A percentile compares a stretch with the other conserved stretches of the same genome.
Conservation (phyloP, 1,140 invertebrate species). For the Lasioglossum baleicum region DNA sequence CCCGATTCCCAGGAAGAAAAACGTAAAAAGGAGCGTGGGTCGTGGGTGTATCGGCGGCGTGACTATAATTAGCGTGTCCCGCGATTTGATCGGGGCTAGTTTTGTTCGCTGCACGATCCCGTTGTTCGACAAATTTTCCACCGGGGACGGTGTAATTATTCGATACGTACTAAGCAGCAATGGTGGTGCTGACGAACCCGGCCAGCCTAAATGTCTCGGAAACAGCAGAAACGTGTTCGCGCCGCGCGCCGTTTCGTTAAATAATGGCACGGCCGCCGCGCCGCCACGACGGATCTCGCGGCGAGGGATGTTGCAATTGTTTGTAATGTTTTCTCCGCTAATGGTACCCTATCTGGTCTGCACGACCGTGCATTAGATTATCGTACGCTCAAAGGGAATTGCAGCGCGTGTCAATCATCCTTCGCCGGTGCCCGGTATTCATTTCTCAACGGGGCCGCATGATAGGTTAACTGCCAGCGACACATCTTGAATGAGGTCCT, state of each 20-base stretch:
- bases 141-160: constrained; percentile 15
- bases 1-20: not conserved
- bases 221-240: constrained; percentile 34
- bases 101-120: constrained; percentile 22
- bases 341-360: constrained; percentile 38
- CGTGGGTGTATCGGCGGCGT: not conserved
- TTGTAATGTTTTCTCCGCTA: constrained; percentile 13
- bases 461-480: constrained; percentile 55
- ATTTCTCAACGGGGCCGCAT: constrained; percentile 47
- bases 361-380: constrained; percentile 31
- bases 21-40: not conserved
- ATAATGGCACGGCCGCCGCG: constrained; percentile 17
- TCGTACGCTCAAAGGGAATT: constrained; percentile 43
- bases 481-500: constrained; percentile 15
- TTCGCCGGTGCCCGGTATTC: constrained; percentile 41
- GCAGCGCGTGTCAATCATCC: constrained; percentile 54
- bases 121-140: constrained; percentile 35
- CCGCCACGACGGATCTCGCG: not conserved
- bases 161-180: not conserved
- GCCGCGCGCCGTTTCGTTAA: constrained; percentile 9
- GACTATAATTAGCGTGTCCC: constrained; percentile 10
- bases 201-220: constrained; percentile 16
- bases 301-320: constrained; percentile 28
- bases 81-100: constrained; percentile 4
- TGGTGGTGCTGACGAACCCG: constrained; percentile 22